Evolutionary conservation across 2,113 vertebrate genomes (phyloP).

Genomic region (Sylvia atricapilla): DNA sequence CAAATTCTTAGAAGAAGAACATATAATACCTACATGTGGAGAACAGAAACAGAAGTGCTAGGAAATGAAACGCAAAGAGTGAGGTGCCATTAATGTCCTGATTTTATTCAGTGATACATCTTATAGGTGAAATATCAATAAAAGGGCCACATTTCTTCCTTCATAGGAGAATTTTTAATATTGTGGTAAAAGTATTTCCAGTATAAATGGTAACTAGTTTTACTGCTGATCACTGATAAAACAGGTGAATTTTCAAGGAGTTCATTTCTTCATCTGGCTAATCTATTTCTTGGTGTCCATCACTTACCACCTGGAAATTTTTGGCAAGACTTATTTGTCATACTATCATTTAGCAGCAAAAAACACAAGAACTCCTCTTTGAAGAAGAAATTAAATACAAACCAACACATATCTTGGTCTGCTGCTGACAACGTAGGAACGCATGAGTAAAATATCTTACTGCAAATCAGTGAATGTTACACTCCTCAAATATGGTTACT

Average conservation of each 20-base stretch:
- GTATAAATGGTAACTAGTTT: not conserved
- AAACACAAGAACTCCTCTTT: not conserved
- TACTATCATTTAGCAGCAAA: not conserved
- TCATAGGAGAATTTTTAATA: not conserved
- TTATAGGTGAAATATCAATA: not conserved
- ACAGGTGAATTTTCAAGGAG: not conserved
- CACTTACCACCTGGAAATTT: not conserved
- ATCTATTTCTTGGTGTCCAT: constrained; percentile 1
- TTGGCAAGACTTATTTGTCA: not conserved
- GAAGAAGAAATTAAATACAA: not conserved
- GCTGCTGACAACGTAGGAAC: not conserved
- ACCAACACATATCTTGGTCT: not conserved
- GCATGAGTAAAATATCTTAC: not conserved
- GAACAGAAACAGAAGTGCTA: constrained; percentile 14
- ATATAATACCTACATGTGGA: constrained; percentile 12
- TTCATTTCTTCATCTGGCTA: not conserved
- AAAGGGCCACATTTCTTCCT: not conserved
- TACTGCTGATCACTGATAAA: not conserved
- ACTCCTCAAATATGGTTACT: not conserved
- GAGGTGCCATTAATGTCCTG: not conserved
- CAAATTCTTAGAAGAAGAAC: constrained; percentile 11
- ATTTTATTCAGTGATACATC: not conserved
- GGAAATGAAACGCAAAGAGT: not conserved
- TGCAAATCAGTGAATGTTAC: not conserved
- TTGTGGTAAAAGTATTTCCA: not conserved